Base-by-base conservation (phyloP, 2,113 vertebrate species). In the Cyprinodon tularosa region DNA sequence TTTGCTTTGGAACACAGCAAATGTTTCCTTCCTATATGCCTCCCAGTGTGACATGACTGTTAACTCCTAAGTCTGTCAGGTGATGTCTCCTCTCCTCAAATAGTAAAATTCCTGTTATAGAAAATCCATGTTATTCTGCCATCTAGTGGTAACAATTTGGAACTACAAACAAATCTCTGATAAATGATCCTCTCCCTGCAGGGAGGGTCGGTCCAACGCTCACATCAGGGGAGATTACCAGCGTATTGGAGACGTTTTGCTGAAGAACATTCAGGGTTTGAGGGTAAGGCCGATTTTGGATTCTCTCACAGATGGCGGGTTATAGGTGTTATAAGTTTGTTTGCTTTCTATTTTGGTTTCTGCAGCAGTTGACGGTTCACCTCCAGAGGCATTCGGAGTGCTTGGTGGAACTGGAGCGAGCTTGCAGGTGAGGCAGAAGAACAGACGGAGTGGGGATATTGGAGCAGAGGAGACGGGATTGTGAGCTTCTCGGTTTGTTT, bases 141-240 rank as follows among this genome's bases (percentile, higher is more conserved):
- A 85, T 42, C 87, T 89, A 66, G 17, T 89, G 90, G 76, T 65
- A 1, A 39, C 13, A 12, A 6, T 1, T 2, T 36, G 66, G 8
- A 12, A 77, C 74, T 87, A 79, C 68, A 48, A 6, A 1, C n/a
- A 12, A 45, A 5, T 22, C 0, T 15, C 48, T 1, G 0, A 59
- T 4, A 37, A 36, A n/a, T 39, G 4, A 10, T 15, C 4, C 20
- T 53, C 38, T 71, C 70, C 14, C 65, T 12, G 61, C 53, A 98
- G 97, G 97, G 97, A 98, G 95, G 97, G 97, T 68, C 96, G 96
- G 3, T 97, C 97, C 3, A 97, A 98, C 12, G 96, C 96, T 36
- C 97, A 98, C 85, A 92, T 96, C 85, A 96, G 96, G 93, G 96
- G 95, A 83, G 97, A 97, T 87, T 95, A 96, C 91, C 97, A 98